Percentiles rank a stretch among this genome's conserved stretches.
phyloP scores from a whole-genome alignment of 2,888 invertebrate genomes.

The Hoplodrina ambigua region DNA sequence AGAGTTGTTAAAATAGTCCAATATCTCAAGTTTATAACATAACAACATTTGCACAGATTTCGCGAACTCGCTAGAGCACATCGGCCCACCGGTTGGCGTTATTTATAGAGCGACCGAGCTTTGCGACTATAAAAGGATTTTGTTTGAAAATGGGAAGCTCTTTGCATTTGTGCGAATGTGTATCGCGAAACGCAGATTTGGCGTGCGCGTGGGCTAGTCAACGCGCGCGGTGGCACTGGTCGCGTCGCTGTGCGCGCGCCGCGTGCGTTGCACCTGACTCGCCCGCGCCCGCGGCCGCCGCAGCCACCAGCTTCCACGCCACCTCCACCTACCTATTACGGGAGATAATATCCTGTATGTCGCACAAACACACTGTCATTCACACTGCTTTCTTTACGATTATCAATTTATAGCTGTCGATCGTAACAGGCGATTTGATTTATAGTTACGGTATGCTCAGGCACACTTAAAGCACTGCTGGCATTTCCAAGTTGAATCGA shows the following conservation, averaged over 20 bases:
- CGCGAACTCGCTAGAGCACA: constrained; percentile 66
- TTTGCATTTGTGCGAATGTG: constrained; percentile 72
- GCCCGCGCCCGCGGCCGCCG: constrained; percentile 72
- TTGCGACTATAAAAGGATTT: constrained; percentile 76
- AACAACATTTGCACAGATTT: constrained; percentile 75
- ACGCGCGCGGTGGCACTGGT: constrained; percentile 86
- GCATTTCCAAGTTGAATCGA: constrained; percentile 5
- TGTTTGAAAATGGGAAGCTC: constrained; percentile 72
- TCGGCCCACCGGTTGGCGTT: constrained; percentile 70
- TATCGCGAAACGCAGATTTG: constrained; percentile 79
- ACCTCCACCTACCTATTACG: constrained; percentile 71
- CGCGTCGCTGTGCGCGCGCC: constrained; percentile 58
- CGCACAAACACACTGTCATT: constrained; percentile 65
- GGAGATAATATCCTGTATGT: constrained; percentile 66
- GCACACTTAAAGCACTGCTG: constrained; percentile 8
- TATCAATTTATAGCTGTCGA: constrained; percentile 20
- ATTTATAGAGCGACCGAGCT: constrained; percentile 76
- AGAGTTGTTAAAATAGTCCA: constrained; percentile 71
- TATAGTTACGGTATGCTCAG: neutral
- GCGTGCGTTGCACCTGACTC: constrained; percentile 85
- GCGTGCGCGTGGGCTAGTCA: constrained; percentile 86
- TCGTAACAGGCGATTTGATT: constrained; percentile 10
- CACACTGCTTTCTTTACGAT: constrained; percentile 61
- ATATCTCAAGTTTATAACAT: constrained; percentile 67
- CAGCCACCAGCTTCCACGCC: constrained; percentile 70